Evolutionary conservation across 2,797 vertebrate species (phyloP).

Genomic region (Lindbergichthys nudifrons): DNA sequence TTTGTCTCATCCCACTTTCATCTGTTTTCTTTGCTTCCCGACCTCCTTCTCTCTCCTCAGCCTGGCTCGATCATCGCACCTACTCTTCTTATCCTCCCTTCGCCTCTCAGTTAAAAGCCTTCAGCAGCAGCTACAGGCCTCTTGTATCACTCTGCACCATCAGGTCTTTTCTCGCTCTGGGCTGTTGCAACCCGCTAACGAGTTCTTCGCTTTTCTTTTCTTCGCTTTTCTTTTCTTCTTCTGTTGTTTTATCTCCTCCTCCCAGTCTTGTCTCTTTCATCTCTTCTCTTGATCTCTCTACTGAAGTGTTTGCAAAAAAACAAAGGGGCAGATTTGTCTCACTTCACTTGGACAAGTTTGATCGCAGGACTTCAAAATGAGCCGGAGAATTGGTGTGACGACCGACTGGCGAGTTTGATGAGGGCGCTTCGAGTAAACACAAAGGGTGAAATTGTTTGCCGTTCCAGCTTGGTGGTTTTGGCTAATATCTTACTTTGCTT

Average conservation of each 20-base stretch:
- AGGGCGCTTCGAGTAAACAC: slow-evolving; percentile 18
- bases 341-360: slow-evolving; percentile 28
- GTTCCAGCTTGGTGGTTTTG: not conserved
- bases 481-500: not conserved
- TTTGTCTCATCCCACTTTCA: slow-evolving; percentile 3
- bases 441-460: not conserved
- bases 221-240: slow-evolving; percentile 33
- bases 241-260: not conserved
- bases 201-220: slow-evolving; percentile 61
- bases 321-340: slow-evolving; percentile 40
- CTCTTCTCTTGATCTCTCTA: slow-evolving; percentile 30
- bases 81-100: slow-evolving; percentile 19
- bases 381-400: not conserved
- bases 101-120: slow-evolving; percentile 47
- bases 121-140: slow-evolving; percentile 46
- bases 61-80: slow-evolving; percentile 32
- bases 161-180: slow-evolving; percentile 39
- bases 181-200: slow-evolving; percentile 44
- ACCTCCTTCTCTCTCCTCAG: slow-evolving; percentile 1
- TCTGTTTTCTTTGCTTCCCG: not conserved
- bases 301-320: slow-evolving; percentile 53
- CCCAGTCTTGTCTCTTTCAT: slow-evolving; percentile 40
- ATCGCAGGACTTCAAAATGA: slow-evolving; percentile 20
- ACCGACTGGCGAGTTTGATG: not conserved
- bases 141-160: slow-evolving; percentile 36